These are phyloP conservation scores for Oryzias celebensis DNA, from an alignment of 2,113 vertebrate genomes.

Conservation along the genomic window DNA sequence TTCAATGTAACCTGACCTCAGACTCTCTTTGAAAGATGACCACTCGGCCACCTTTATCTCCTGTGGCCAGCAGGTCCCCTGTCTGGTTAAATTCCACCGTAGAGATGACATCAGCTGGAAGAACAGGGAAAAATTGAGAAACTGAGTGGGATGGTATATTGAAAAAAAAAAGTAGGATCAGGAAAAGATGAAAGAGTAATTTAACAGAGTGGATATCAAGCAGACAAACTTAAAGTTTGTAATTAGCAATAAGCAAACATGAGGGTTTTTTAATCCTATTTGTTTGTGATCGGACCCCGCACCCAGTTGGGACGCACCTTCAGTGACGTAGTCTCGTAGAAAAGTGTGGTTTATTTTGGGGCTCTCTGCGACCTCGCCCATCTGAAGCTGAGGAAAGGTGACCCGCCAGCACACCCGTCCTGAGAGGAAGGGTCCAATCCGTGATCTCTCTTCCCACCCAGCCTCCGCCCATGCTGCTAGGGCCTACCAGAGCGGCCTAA, in stretches of 20 bases:
- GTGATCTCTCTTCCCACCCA: constrained; percentile 86
- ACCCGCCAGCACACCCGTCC: constrained; percentile 90
- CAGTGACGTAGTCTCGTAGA: constrained; percentile 98
- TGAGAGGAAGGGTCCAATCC: constrained; percentile 90
- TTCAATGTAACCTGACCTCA: constrained; percentile 77
- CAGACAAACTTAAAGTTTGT: not conserved
- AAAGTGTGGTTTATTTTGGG: constrained; percentile 98
- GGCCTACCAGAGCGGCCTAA: constrained; percentile 87
- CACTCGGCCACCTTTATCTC: constrained; percentile 96
- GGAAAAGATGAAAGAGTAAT: not conserved
- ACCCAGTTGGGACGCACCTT: constrained; percentile 74
- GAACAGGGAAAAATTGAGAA: not conserved
- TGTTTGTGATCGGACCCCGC: constrained; percentile 32
- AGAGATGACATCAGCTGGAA: constrained; percentile 96
- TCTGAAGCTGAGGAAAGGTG: constrained; percentile 88
- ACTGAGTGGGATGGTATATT: not conserved
- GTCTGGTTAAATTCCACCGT: constrained; percentile 99
- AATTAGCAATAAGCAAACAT: not conserved
- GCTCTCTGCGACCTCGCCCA: constrained; percentile 98
- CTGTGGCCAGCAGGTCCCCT: constrained; percentile 96
- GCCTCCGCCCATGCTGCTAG: constrained; percentile 92
- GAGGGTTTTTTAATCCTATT: constrained; percentile 4
- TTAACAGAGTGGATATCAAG: not conserved
- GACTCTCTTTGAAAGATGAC: constrained; percentile 98
- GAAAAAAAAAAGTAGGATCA: not conserved